Percentiles rank a stretch among this genome's conserved stretches.
Evolutionary conservation across 2,113 vertebrate species (phyloP).

Genomic region (Leptodactylus fuscus): DNA sequence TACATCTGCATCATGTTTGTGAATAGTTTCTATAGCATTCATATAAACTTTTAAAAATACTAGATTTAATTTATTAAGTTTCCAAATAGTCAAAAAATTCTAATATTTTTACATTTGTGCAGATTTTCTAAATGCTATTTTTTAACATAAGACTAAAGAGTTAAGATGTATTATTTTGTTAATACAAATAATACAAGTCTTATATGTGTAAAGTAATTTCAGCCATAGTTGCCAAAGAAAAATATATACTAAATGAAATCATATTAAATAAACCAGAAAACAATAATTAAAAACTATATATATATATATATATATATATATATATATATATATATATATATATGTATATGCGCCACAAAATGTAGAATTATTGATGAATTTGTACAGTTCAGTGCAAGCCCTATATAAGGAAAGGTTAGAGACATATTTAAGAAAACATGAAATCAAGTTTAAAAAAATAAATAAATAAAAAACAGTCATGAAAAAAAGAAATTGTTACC

Average conservation of each 20-base stretch:
- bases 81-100: neutral
- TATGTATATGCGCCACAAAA: no score
- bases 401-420: no score
- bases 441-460: no score
- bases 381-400: no score
- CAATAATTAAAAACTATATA: no score
- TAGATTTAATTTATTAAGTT: neutral
- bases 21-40: neutral
- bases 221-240: neutral
- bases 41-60: neutral
- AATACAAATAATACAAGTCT: neutral
- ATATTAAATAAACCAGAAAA: no score
- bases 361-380: no score
- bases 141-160: neutral
- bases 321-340: no score
- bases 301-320: no score
- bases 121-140: neutral
- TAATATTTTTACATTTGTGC: neutral
- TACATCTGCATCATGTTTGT: neutral
- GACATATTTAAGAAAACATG: neutral
- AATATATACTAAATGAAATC: no score
- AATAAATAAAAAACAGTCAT: neutral
- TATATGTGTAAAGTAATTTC: neutral
- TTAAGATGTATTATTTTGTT: neutral
- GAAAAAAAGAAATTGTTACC: constrained; percentile 76